Base-by-base conservation (phyloP, 2,797 vertebrate genomes). In the Peromyscus attwateri region DNA sequence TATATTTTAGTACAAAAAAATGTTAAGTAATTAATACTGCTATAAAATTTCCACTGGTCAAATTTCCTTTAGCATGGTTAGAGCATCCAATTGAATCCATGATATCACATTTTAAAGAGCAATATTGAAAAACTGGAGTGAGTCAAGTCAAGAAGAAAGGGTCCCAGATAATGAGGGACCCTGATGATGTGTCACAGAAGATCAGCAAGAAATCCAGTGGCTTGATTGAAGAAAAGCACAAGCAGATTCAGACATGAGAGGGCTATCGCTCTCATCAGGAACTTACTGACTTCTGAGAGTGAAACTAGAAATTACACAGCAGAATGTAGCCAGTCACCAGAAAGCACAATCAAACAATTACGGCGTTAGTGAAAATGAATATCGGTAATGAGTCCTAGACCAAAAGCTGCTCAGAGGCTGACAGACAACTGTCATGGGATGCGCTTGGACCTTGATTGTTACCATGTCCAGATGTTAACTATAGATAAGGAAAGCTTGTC, bases 251-350 rank as follows among this genome's bases (percentile, higher is more conserved):
- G 43, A 89, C 5, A 76, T 1, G 0, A 89, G 49, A 91, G 4
- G 4, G 10, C 4, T 52, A 9, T 43, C 92, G 37, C 60, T 64
- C 29, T 83, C 6, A 10, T 46, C 27, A 52, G 84, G 21, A 84
- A 77, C 12, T 46, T 79, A n/a, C 21, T 46, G 62, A 40, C 55
- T 91, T 92, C 12, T 52, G n/a, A 66, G 27, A 62, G 10, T 11
- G 73, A 96, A 94, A 64, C 7, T 52, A 87, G 55, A 64, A 71
- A 60, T 87, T 40, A 87, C 37, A 96, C n/a, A 94, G 66, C 3
- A 83, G n/a, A 76, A 11, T 19, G 77, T 77, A 84, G 34, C 62
- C 31, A 81, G 87, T 2, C 17, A 3, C 40, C 66, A 89, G 49
- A 83, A 90, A 92, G 27, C 31, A 93, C 25, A 71, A 57, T 17